phyloP scores from a whole-genome alignment of 2,888 invertebrate species.

The Tanaodytes sp. region DNA sequence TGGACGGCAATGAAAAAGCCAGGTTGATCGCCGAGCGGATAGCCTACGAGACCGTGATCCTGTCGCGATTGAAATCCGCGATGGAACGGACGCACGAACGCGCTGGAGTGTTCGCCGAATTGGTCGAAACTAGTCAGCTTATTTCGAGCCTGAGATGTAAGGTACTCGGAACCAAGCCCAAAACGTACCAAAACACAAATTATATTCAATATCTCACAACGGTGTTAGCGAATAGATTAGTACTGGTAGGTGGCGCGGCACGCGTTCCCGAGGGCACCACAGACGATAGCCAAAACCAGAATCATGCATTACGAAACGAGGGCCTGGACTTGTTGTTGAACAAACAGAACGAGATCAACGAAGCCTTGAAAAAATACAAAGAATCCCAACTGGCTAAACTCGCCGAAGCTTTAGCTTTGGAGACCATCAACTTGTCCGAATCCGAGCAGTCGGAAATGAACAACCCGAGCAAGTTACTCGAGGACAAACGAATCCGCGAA shows the following conservation, averaged over 20 bases:
- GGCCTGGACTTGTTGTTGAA: constrained; percentile 72
- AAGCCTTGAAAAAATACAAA: constrained; percentile 79
- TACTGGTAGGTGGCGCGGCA: constrained; percentile 60
- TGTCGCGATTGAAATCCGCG: constrained; percentile 73
- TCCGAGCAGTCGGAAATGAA: constrained; percentile 70
- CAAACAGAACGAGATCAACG: constrained; percentile 78
- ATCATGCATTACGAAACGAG: constrained; percentile 56
- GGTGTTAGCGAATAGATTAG: constrained; percentile 82
- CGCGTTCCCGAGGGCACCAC: constrained; percentile 62
- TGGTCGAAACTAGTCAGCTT: constrained; percentile 84
- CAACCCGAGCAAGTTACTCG: constrained; percentile 73
- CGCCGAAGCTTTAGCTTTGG: constrained; percentile 81
- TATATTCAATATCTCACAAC: constrained; percentile 82
- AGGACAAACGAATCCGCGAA: constrained; percentile 81
- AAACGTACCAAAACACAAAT: constrained; percentile 70
- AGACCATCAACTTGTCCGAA: constrained; percentile 77
- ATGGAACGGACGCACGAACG: constrained; percentile 61
- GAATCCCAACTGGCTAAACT: constrained; percentile 80
- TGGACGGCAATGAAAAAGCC: constrained; percentile 80
- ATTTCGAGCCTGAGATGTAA: constrained; percentile 81
- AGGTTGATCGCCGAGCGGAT: constrained; percentile 85
- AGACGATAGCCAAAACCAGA: constrained; percentile 56
- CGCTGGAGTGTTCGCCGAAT: constrained; percentile 74
- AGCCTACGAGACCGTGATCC: constrained; percentile 85
- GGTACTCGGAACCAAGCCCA: constrained; percentile 69